Evolutionary conservation across 2,113 vertebrate genomes (phyloP).

Genomic region (Charadrius vociferus): DNA sequence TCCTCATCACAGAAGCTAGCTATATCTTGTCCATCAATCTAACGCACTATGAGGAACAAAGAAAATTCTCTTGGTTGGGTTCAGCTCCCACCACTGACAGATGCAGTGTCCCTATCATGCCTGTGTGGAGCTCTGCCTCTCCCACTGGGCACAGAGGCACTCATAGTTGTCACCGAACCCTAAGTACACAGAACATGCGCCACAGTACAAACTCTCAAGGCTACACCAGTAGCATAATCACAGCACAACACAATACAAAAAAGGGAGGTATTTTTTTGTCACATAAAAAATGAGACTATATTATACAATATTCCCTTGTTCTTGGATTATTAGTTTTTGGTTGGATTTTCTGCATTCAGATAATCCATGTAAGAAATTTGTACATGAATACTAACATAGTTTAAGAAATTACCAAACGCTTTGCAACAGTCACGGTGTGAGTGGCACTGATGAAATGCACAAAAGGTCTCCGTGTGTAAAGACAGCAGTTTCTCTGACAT

Average conservation of each 20-base stretch:
- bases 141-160: not conserved
- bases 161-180: not conserved
- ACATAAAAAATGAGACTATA: not conserved
- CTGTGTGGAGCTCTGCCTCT: not conserved
- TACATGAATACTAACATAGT: not conserved
- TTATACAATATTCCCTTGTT: not conserved
- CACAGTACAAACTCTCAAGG: not conserved
- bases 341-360: not conserved
- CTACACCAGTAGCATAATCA: not conserved
- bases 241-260: not conserved
- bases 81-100: not conserved
- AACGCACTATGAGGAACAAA: not conserved
- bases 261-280: not conserved
- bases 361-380: not conserved
- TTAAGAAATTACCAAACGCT: not conserved
- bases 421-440: not conserved
- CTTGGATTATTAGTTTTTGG: not conserved
- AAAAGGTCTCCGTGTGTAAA: not conserved
- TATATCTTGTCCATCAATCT: not conserved
- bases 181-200: not conserved
- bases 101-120: rapidly evolving
- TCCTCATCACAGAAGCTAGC: not conserved
- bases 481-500: not conserved
- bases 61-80: not conserved
- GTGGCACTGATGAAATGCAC: not conserved